Evolutionary conservation across 2,888 invertebrate species (phyloP).

Genomic region (Drosophila anomelani): DNA sequence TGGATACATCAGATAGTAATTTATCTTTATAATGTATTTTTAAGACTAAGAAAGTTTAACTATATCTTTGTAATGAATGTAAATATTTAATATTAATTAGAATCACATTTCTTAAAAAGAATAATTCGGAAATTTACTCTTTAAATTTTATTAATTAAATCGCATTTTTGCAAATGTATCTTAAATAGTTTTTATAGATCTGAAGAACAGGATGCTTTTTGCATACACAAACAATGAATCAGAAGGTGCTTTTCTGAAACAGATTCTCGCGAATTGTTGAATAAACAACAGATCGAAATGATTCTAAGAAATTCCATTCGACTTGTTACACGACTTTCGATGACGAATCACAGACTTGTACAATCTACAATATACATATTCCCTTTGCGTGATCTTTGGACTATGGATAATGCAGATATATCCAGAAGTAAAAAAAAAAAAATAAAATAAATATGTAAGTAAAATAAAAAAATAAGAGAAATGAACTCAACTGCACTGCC

Average conservation of each 20-base stretch:
- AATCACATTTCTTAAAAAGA: too few species aligned
- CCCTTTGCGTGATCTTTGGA: constrained; percentile 3
- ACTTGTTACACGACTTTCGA: constrained; percentile 19
- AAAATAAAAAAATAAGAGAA: constrained; percentile 8
- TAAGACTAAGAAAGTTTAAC: too few species aligned
- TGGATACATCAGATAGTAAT: background rate
- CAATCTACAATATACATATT: constrained; percentile 1
- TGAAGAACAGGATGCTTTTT: constrained; percentile 6
- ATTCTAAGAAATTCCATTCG: constrained; percentile 32
- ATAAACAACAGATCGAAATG: constrained; percentile 14
- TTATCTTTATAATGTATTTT: background rate
- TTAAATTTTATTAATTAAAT: too few species aligned
- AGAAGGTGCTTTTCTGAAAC: constrained; percentile 19
- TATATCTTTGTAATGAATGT: too few species aligned
- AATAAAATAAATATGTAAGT: background rate
- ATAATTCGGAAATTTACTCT: too few species aligned
- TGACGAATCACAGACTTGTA: constrained; percentile 9
- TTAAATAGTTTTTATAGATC: background rate
- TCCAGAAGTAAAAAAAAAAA: background rate
- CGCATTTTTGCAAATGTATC: background rate
- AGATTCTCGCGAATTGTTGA: constrained; percentile 26
- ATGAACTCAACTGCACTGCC: constrained; percentile 47
- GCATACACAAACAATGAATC: constrained; percentile 18
- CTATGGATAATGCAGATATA: constrained; percentile 3
- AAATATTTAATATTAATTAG: too few species aligned